phyloP scores from a whole-genome alignment of 1,140 invertebrate genomes.

The Lepidotrigona ventralis region DNA sequence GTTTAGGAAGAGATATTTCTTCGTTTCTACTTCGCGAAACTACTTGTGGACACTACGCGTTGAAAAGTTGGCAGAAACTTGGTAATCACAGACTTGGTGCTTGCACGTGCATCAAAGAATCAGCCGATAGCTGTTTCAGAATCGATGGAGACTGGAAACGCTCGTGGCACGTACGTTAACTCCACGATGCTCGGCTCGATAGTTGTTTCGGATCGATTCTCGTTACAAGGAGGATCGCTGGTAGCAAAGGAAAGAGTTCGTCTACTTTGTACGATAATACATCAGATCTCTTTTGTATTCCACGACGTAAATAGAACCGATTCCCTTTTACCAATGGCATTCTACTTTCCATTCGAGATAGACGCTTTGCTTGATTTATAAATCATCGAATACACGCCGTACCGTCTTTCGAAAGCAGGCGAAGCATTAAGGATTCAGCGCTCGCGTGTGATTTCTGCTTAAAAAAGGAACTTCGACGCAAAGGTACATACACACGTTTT shows the following conservation, averaged over 20 bases:
- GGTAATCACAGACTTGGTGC: constrained; percentile 13
- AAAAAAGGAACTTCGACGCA: not conserved
- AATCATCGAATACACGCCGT: not conserved
- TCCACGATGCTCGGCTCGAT: not conserved
- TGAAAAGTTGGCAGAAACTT: constrained; percentile 1
- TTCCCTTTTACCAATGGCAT: not conserved
- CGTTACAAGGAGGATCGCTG: constrained; percentile 17
- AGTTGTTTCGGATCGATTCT: constrained; percentile 22
- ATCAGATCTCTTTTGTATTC: not conserved
- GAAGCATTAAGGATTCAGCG: constrained; percentile 9
- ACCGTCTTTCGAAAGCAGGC: not conserved
- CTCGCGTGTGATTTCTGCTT: not conserved
- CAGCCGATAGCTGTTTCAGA: not conserved
- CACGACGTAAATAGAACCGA: not conserved
- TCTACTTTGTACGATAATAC: constrained; percentile 18
- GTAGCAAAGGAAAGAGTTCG: not conserved
- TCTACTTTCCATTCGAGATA: not conserved
- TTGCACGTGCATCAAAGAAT: constrained; percentile 5
- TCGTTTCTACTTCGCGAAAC: not conserved
- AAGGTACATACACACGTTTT: not conserved
- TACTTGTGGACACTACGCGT: not conserved
- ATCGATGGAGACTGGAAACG: constrained; percentile 9
- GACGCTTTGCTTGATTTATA: not conserved
- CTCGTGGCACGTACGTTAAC: constrained; percentile 12
- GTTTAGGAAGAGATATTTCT: constrained; percentile 12